These are phyloP conservation scores for Ochropacha duplaris DNA, from an alignment of 2,888 invertebrate species.

Conservation along the genomic window DNA sequence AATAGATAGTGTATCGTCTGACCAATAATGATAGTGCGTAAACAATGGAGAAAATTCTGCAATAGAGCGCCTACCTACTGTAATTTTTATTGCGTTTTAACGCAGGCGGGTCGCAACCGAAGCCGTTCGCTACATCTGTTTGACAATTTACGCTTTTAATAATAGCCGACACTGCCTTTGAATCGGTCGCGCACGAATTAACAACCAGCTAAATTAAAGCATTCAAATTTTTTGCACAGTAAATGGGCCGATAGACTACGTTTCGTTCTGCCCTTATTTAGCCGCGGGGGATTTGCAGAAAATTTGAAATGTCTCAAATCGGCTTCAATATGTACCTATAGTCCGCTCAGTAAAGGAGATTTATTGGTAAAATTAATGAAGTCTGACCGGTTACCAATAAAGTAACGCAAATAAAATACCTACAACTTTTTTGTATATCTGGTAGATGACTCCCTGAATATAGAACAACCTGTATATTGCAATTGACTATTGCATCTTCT, in stretches of 20 bases:
- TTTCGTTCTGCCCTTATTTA: constrained; percentile 49
- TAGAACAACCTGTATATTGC: too few species aligned
- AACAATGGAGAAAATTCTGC: background rate
- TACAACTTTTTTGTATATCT: background rate
- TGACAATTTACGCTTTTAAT: constrained; percentile 82
- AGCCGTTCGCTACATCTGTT: constrained; percentile 78
- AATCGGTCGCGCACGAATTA: constrained; percentile 78
- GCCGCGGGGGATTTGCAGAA: constrained; percentile 49
- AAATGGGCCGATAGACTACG: constrained; percentile 51
- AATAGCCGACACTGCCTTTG: constrained; percentile 75
- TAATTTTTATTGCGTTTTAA: constrained; percentile 72
- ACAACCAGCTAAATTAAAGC: constrained; percentile 77
- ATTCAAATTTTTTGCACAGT: constrained; percentile 71
- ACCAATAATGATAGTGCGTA: background rate
- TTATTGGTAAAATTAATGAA: background rate
- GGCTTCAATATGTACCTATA: constrained; percentile 19
- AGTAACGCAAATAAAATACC: background rate
- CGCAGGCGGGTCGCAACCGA: constrained; percentile 57
- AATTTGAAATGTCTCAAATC: constrained; percentile 55
- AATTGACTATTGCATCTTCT: too few species aligned
- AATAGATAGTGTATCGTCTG: background rate
- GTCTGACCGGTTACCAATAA: background rate
- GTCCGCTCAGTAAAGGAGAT: background rate
- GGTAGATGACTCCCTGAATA: too few species aligned
- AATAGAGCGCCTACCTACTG: constrained; percentile 32